Conservation (phyloP, 2,113 vertebrate genomes). For the Tiliqua scincoides region DNA sequence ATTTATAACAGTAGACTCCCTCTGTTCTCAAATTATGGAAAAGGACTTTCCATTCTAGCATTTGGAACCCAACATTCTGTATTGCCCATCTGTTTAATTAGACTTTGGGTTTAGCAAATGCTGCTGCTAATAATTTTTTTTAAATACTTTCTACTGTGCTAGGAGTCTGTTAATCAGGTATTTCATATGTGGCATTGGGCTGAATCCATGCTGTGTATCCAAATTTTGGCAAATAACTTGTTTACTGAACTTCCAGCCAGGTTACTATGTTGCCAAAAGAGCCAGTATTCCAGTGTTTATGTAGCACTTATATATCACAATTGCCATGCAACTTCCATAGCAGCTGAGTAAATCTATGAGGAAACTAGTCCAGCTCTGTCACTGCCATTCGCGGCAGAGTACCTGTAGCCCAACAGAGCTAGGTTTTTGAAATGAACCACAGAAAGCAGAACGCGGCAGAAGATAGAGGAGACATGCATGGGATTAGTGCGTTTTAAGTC, state of each 20-base stretch:
- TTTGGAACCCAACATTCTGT: slow-evolving; percentile 7
- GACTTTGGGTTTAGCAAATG: slow-evolving; percentile 16
- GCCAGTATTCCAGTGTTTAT: fast-evolving
- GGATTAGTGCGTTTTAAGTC: background rate
- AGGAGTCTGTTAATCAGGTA: background rate
- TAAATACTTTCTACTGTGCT: background rate
- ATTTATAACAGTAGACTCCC: slow-evolving; percentile 6
- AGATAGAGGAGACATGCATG: fast-evolving
- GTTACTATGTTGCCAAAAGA: background rate
- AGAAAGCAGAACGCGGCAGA: background rate
- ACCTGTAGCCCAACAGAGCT: fast-evolving
- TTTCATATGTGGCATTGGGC: slow-evolving; percentile 2
- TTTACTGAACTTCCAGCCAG: background rate
- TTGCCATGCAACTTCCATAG: background rate
- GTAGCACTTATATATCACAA: fast-evolving
- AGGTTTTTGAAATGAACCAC: fast-evolving
- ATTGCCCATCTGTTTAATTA: background rate
- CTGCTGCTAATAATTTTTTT: background rate
- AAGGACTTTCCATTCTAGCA: background rate
- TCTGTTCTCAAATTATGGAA: background rate
- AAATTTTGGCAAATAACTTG: background rate
- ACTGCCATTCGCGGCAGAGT: background rate
- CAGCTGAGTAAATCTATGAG: background rate
- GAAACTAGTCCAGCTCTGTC: background rate
- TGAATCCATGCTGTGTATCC: background rate